phyloP scores from a whole-genome alignment of 2,113 vertebrate species.

The Triplophysa rosa region DNA sequence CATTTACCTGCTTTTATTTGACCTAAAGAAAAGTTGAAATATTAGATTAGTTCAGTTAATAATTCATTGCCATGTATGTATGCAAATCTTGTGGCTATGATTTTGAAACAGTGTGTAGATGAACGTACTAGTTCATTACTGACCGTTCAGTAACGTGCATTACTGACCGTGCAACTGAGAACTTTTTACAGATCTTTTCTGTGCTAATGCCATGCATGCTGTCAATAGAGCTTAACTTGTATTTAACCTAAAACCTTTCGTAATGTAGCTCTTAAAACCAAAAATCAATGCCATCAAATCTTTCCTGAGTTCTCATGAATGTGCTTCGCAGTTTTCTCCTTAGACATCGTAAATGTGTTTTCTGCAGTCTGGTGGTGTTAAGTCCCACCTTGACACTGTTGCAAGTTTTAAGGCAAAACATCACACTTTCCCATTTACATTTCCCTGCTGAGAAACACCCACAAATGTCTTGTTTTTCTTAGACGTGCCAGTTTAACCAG shows the following conservation, averaged over 20 bases:
- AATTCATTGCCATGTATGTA: too few relatives aligned
- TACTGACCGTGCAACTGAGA: too few relatives aligned
- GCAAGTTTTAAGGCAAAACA: constrained; percentile 10
- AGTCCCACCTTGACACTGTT: constrained; percentile 19
- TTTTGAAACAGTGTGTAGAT: too few relatives aligned
- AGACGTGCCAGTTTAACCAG: constrained; percentile 10
- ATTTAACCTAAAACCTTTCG: too few relatives aligned
- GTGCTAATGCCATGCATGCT: too few relatives aligned
- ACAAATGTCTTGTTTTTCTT: constrained; percentile 40
- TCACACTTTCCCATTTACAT: constrained; percentile 40
- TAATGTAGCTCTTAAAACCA: too few relatives aligned
- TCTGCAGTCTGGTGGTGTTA: constrained; percentile 4
- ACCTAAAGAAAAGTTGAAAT: too few relatives aligned
- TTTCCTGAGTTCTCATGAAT: background rate
- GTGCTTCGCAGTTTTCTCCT: background rate
- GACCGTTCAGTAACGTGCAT: background rate
- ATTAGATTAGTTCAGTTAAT: too few relatives aligned
- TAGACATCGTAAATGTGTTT: background rate
- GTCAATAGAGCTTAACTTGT: too few relatives aligned
- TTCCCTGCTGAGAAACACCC: constrained; percentile 31
- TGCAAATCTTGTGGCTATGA: too few relatives aligned
- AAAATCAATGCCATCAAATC: background rate
- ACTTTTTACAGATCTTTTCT: too few relatives aligned
- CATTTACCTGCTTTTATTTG: too few relatives aligned
- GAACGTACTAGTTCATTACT: background rate